These are phyloP conservation scores for Blomia tropicalis DNA, from an alignment of 2,888 invertebrate genomes.

Conservation along the genomic window DNA sequence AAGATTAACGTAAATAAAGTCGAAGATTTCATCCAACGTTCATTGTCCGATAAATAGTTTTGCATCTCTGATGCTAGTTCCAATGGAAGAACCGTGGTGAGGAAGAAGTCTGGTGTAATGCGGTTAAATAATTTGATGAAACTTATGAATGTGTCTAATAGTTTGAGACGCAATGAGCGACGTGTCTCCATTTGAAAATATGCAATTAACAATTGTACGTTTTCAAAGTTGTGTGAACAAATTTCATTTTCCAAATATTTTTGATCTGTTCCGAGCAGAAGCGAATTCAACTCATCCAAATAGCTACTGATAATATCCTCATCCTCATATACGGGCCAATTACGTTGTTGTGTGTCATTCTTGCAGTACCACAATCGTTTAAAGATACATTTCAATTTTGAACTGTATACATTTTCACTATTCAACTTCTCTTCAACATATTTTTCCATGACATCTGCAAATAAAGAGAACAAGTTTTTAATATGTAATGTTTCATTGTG, in stretches of 20 bases:
- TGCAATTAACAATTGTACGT: constrained; percentile 65
- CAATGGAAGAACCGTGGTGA: constrained; percentile 71
- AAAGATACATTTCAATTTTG: constrained; percentile 63
- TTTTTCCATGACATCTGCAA: constrained; percentile 1
- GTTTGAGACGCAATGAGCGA: constrained; percentile 22
- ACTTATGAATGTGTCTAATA: constrained; percentile 23
- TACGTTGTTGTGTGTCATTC: constrained; percentile 84
- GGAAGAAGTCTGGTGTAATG: constrained; percentile 39
- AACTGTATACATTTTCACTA: constrained; percentile 42
- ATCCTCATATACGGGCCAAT: constrained; percentile 88
- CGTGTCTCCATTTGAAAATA: constrained; percentile 87
- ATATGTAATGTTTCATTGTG: too few species aligned
- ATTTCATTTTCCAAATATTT: constrained; percentile 69
- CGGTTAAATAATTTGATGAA: constrained; percentile 17
- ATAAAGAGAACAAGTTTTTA: background rate
- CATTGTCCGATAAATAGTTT: constrained; percentile 37
- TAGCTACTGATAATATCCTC: constrained; percentile 72
- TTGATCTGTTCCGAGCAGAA: constrained; percentile 57
- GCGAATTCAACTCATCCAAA: constrained; percentile 41
- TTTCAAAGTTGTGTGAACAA: constrained; percentile 63
- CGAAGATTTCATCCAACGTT: constrained; percentile 63
- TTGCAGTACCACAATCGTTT: constrained; percentile 70
- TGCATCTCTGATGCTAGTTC: constrained; percentile 60
- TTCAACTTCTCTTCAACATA: constrained; percentile 4
- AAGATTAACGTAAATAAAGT: constrained; percentile 70